Conservation (phyloP, 2,113 vertebrate genomes). For the Euleptes europaea region DNA sequence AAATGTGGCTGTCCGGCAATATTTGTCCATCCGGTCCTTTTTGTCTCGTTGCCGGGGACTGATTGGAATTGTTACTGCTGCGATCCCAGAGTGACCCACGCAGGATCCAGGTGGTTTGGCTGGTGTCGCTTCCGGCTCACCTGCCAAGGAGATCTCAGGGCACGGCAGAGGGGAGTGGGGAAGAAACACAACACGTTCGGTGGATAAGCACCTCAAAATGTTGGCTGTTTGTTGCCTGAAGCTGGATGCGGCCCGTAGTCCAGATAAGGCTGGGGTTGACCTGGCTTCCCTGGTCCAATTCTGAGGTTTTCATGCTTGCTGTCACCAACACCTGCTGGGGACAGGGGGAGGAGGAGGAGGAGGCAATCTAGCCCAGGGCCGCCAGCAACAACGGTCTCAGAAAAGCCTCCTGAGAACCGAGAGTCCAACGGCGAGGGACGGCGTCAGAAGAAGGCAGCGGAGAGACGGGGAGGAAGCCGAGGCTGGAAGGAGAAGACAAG, state of each 20-base stretch:
- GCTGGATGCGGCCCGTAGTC: not conserved
- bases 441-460: fast-evolving
- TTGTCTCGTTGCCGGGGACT: too few relatives aligned
- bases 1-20: too few relatives aligned
- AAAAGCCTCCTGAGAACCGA: slow-evolving; percentile 15
- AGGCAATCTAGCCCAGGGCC: fast-evolving
- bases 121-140: too few relatives aligned
- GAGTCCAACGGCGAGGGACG: fast-evolving
- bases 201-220: not conserved
- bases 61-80: too few relatives aligned
- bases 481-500: not conserved
- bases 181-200: not conserved
- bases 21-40: too few relatives aligned
- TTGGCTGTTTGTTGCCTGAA: too few relatives aligned
- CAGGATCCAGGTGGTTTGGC: too few relatives aligned
- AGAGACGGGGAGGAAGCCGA: slow-evolving; percentile 6
- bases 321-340: fast-evolving
- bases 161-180: not conserved
- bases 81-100: too few relatives aligned
- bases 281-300: not conserved
- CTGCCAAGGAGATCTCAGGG: not conserved
- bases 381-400: slow-evolving; percentile 15
- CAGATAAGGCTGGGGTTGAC: too few relatives aligned
- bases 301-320: not conserved
- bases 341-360: not conserved